These are phyloP conservation scores for Homarus gammarus DNA, from an alignment of 2,888 invertebrate genomes.

Conservation along the genomic window DNA sequence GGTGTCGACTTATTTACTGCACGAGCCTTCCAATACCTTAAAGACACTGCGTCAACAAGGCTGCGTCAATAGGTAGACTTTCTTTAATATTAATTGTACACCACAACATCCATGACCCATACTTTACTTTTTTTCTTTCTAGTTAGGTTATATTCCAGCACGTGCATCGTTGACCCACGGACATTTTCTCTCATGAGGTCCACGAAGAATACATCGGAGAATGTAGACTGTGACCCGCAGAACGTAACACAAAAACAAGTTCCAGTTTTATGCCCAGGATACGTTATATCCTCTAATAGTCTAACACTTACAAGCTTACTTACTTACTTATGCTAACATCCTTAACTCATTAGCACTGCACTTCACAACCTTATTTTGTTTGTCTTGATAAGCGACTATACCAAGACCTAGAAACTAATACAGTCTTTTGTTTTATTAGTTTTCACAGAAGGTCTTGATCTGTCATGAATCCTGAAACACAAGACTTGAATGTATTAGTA, in stretches of 20 bases:
- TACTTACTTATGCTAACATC: too few relatives aligned
- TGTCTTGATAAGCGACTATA: not conserved
- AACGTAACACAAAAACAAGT: not conserved
- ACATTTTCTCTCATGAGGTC: not conserved
- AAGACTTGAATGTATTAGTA: not conserved
- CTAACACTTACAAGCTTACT: not conserved
- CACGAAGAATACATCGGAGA: not conserved
- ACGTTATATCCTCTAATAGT: not conserved
- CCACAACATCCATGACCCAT: too few relatives aligned
- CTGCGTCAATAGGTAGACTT: too few relatives aligned
- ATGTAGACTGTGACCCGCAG: not conserved
- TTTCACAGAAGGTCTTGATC: not conserved
- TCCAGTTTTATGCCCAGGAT: not conserved
- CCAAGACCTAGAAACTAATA: too few relatives aligned
- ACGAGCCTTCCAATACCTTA: too few relatives aligned
- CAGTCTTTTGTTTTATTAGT: not conserved
- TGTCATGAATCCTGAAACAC: slow-evolving; percentile 18
- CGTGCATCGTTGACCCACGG: not conserved
- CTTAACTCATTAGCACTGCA: slow-evolving; percentile 11
- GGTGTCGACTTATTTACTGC: too few relatives aligned
- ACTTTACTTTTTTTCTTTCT: not conserved
- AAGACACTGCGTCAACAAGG: too few relatives aligned
- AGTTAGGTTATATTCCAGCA: not conserved
- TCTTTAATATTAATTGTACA: too few relatives aligned
- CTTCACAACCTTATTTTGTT: slow-evolving; percentile 23